Conservation (phyloP, 2,888 invertebrate genomes). For the Apodemia hepburni region DNA sequence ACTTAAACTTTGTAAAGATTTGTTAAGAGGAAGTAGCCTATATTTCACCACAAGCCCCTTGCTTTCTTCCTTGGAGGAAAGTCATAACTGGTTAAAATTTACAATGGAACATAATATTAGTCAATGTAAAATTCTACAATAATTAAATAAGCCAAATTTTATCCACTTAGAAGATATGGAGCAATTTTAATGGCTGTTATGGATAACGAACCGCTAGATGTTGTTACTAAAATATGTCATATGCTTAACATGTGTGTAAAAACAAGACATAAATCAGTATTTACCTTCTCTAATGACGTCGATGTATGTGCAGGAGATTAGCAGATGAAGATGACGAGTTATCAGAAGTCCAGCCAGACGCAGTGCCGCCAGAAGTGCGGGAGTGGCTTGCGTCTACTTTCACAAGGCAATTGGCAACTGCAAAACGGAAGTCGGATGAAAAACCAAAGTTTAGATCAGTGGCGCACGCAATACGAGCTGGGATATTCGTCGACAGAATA, state of each 20-base stretch:
- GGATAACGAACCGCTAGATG: not conserved
- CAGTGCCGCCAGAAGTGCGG: conserved; percentile 96
- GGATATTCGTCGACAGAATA: conserved; percentile 97
- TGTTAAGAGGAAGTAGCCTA: not conserved
- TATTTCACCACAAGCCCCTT: not conserved
- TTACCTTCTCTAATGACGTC: not conserved
- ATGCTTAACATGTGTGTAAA: not conserved
- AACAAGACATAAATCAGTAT: not conserved
- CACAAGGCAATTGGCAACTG: conserved; percentile 92
- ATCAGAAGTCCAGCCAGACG: conserved; percentile 97
- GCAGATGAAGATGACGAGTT: conserved; percentile 97
- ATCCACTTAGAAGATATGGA: not conserved
- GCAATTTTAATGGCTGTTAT: not conserved
- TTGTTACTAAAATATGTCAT: not conserved
- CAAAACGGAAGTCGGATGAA: conserved; percentile 87
- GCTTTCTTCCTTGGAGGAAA: not conserved
- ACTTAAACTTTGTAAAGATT: not conserved
- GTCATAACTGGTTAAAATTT: not conserved
- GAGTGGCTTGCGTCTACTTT: conserved; percentile 98
- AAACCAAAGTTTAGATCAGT: conserved; percentile 96
- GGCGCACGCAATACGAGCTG: conserved; percentile 97
- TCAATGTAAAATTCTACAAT: too few relatives aligned
- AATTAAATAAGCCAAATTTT: not conserved
- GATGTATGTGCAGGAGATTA: conserved; percentile 82
- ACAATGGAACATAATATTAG: not conserved